Percentiles rank a stretch among this genome's conserved stretches.
Conservation (phyloP, 1,140 invertebrate species). For the Pseudomyrmex flavicornis region DNA sequence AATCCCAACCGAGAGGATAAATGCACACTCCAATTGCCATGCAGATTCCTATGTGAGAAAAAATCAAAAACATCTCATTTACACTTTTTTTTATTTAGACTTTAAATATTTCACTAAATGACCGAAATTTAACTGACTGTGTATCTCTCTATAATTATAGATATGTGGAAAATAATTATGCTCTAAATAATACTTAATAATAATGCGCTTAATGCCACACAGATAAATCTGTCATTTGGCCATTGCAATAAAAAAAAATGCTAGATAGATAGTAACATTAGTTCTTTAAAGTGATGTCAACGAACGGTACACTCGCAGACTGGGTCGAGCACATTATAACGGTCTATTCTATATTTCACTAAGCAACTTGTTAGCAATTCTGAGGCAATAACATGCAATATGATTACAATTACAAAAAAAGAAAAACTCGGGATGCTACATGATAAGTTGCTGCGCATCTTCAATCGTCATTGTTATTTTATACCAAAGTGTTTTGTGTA, state of each 20-base stretch:
- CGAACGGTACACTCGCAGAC: slow-evolving; percentile 52
- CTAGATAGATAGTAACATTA: neutral
- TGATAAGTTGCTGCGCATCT: neutral
- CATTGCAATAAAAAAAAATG: too few relatives aligned
- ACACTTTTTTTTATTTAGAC: too few relatives aligned
- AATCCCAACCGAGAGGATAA: slow-evolving; percentile 97
- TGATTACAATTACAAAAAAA: slow-evolving; percentile 44
- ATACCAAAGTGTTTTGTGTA: neutral
- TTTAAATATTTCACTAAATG: too few relatives aligned
- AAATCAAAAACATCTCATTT: neutral
- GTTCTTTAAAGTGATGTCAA: slow-evolving; percentile 59
- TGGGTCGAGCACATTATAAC: slow-evolving; percentile 59
- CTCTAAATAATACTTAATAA: too few relatives aligned
- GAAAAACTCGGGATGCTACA: neutral
- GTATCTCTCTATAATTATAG: too few relatives aligned
- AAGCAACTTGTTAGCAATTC: slow-evolving; percentile 15
- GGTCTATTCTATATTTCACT: slow-evolving; percentile 70
- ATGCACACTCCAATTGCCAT: slow-evolving; percentile 94
- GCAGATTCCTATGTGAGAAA: slow-evolving; percentile 89
- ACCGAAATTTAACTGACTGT: too few relatives aligned
- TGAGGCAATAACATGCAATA: neutral
- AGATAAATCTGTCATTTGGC: too few relatives aligned
- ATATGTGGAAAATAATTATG: too few relatives aligned
- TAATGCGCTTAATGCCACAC: too few relatives aligned
- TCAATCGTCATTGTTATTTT: neutral